Conservation (phyloP, 2,113 vertebrate species). For the Forbesichthys papilliferus region DNA sequence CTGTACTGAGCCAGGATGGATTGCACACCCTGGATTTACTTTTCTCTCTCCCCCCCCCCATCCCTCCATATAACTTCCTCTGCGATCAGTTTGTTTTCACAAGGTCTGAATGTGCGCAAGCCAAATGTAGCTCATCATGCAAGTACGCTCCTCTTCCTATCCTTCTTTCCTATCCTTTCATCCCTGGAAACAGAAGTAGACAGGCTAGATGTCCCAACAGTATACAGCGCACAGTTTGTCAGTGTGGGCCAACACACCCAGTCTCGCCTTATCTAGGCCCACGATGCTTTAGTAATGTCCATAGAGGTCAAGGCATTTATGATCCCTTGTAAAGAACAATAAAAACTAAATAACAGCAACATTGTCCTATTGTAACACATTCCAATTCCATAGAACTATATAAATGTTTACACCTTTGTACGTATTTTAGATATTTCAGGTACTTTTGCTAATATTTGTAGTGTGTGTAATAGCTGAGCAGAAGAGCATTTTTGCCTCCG, state of each 20-base stretch:
- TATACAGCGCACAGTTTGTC: background rate
- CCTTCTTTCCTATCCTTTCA: conserved; percentile 27
- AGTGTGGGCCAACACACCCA: background rate
- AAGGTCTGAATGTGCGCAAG: background rate
- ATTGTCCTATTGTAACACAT: too few relatives aligned
- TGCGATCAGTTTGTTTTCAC: conserved; percentile 22
- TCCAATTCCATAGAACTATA: too few relatives aligned
- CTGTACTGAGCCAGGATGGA: background rate
- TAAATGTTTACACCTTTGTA: too few relatives aligned
- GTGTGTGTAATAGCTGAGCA: too few relatives aligned
- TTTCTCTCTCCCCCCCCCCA: background rate
- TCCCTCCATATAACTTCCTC: background rate
- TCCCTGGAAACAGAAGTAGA: conserved; percentile 35
- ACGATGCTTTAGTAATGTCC: too few relatives aligned
- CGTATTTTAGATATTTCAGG: too few relatives aligned
- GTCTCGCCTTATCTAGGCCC: background rate
- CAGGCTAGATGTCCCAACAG: conserved; percentile 21
- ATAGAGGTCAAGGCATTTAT: too few relatives aligned
- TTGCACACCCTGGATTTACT: background rate
- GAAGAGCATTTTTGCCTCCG: too few relatives aligned
- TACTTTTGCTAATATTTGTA: too few relatives aligned
- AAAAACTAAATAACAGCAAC: too few relatives aligned
- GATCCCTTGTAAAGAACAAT: too few relatives aligned
- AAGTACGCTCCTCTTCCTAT: conserved; percentile 20
- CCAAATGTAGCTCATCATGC: conserved; percentile 19